Percentiles rank a stretch among this genome's conserved stretches.
Conservation (phyloP, 2,888 invertebrate species). For the Xestia ashworthii region DNA sequence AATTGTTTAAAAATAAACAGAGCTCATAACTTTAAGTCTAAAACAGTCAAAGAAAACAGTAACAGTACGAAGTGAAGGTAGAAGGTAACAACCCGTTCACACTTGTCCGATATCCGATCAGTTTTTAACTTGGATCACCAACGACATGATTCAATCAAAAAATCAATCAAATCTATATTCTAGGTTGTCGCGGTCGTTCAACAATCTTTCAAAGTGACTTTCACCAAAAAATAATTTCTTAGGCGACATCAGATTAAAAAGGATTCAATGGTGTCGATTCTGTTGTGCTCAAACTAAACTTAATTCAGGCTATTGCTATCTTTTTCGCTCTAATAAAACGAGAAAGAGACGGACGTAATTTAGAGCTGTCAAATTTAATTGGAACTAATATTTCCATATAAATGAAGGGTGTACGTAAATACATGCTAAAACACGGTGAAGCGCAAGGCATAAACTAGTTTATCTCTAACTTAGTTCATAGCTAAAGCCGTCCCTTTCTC, state of each 20-base stretch:
- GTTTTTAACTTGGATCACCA: neutral
- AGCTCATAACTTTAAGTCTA: slow-evolving; percentile 8
- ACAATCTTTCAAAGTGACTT: neutral
- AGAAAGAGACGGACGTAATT: too few relatives aligned
- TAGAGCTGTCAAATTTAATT: too few relatives aligned
- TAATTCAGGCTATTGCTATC: too few relatives aligned
- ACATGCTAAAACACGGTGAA: too few relatives aligned
- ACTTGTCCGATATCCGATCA: neutral
- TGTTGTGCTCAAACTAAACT: too few relatives aligned
- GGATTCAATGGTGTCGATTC: neutral
- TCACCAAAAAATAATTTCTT: neutral
- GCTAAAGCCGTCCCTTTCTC: too few relatives aligned
- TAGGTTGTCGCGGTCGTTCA: neutral
- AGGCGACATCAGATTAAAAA: neutral
- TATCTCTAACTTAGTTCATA: too few relatives aligned
- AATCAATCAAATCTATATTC: neutral
- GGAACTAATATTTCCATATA: too few relatives aligned
- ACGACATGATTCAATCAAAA: neutral
- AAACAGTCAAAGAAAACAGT: slow-evolving; percentile 27
- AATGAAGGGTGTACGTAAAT: too few relatives aligned
- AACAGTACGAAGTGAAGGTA: slow-evolving; percentile 9
- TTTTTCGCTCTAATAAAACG: too few relatives aligned
- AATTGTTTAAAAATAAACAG: slow-evolving; percentile 13
- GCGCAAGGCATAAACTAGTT: too few relatives aligned
- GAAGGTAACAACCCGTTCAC: neutral